phyloP scores from a whole-genome alignment of 2,797 vertebrate genomes.

The Pristis pectinata region DNA sequence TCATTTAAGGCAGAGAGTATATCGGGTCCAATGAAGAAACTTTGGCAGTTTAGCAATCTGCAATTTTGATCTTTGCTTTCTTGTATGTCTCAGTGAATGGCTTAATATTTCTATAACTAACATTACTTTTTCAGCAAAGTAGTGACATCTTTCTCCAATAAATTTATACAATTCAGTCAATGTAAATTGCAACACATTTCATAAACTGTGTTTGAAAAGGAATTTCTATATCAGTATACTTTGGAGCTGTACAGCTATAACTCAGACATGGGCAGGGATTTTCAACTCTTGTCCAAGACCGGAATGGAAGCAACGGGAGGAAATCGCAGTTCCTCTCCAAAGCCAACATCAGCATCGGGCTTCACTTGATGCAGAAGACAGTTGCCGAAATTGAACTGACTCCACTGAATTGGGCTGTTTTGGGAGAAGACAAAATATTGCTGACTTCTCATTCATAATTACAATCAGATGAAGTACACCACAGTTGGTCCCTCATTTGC shows the following conservation, averaged over 20 bases:
- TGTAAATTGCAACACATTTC: background rate
- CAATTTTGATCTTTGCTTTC: background rate
- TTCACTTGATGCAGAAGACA: background rate
- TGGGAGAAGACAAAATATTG: background rate
- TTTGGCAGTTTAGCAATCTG: slow-evolving; percentile 11
- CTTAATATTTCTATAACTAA: background rate
- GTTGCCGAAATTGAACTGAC: background rate
- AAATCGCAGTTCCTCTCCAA: background rate
- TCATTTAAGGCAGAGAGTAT: background rate
- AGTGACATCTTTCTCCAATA: background rate
- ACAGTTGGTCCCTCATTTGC: background rate
- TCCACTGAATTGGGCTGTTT: background rate
- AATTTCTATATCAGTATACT: background rate
- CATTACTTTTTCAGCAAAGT: background rate
- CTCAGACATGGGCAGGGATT: background rate
- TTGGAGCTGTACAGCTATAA: background rate
- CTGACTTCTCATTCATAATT: background rate
- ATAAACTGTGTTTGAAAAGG: background rate
- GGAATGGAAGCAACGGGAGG: background rate
- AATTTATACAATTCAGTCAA: background rate
- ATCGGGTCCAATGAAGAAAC: background rate
- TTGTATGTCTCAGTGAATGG: background rate
- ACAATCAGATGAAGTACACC: too few relatives aligned
- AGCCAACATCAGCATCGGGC: background rate
- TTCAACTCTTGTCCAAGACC: background rate